Percentiles rank a stretch among this genome's conserved stretches.
phyloP scores from a whole-genome alignment of 2,888 invertebrate species.

The Tenthredo scrophulariae region DNA sequence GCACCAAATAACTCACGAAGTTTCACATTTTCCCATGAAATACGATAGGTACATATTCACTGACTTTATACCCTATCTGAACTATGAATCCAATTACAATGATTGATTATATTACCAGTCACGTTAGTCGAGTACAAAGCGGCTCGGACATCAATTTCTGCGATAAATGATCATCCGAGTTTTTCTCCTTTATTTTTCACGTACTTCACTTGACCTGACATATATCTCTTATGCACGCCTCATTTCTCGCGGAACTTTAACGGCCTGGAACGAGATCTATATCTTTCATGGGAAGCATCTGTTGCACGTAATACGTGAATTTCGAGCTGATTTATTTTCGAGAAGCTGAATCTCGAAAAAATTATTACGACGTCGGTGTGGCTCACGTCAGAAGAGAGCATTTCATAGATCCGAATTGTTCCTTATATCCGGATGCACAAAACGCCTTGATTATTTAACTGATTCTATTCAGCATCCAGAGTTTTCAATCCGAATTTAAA shows the following conservation, averaged over 20 bases:
- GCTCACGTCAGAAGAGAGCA: too few relatives aligned
- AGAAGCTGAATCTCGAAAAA: not conserved
- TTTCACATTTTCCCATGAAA: not conserved
- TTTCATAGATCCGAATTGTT: not conserved
- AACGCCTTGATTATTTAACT: not conserved
- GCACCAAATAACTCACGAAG: too few relatives aligned
- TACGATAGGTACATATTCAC: not conserved
- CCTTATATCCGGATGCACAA: not conserved
- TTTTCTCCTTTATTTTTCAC: not conserved
- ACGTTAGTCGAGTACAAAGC: not conserved
- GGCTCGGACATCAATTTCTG: not conserved
- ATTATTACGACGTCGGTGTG: too few relatives aligned
- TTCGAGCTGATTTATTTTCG: not conserved
- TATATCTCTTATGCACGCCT: conserved; percentile 11
- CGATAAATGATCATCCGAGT: not conserved
- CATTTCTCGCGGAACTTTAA: conserved; percentile 15
- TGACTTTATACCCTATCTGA: not conserved
- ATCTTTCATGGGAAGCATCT: not conserved
- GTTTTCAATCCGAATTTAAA: not conserved
- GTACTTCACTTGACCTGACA: not conserved
- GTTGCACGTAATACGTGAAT: not conserved
- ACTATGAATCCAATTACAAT: not conserved
- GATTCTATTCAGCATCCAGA: not conserved
- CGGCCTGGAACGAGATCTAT: not conserved
- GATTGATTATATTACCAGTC: not conserved